These are phyloP conservation scores for Tromatobia lineatoria DNA, from an alignment of 2,888 invertebrate species.

Conservation along the genomic window DNA sequence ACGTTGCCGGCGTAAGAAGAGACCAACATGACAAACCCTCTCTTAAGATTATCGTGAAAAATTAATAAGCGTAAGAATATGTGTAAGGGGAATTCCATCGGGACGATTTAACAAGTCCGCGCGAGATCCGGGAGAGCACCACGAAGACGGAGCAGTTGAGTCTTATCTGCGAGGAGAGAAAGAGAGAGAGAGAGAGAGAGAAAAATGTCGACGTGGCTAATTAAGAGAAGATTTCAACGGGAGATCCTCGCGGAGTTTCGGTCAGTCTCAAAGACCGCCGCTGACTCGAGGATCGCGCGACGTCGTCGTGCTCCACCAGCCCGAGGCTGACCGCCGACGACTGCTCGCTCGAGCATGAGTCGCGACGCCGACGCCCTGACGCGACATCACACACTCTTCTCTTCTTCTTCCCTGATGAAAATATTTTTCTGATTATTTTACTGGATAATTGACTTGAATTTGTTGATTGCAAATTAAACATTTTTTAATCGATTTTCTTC, in stretches of 20 bases:
- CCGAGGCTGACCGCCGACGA: slow-evolving; percentile 42
- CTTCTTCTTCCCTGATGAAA: slow-evolving; percentile 11
- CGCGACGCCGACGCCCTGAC: slow-evolving; percentile 67
- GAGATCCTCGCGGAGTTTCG: slow-evolving; percentile 67
- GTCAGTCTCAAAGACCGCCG: slow-evolving; percentile 68
- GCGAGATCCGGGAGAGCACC: slow-evolving; percentile 6
- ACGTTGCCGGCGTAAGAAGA: neutral
- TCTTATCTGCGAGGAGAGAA: neutral
- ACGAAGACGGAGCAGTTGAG: neutral
- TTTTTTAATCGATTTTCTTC: too few species aligned
- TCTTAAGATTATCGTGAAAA: slow-evolving; percentile 17
- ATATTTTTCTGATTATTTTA: too few species aligned
- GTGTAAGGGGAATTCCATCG: slow-evolving; percentile 26
- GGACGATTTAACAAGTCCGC: slow-evolving; percentile 40
- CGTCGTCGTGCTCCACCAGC: slow-evolving; percentile 3
- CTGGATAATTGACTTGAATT: too few species aligned
- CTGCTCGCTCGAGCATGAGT: slow-evolving; percentile 65
- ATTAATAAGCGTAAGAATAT: slow-evolving; percentile 45
- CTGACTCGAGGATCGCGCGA: slow-evolving; percentile 19
- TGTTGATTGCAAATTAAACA: too few species aligned
- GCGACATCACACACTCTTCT: slow-evolving; percentile 56
- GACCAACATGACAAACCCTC: neutral
- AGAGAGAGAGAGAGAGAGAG: slow-evolving; percentile 3
- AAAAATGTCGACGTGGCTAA: slow-evolving; percentile 69
- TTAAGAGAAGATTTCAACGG: slow-evolving; percentile 70